A percentile compares a stretch with the other conserved stretches of the same genome.
phyloP scores from a whole-genome alignment of 2,113 vertebrate species.

The Sigmodon hispidus region DNA sequence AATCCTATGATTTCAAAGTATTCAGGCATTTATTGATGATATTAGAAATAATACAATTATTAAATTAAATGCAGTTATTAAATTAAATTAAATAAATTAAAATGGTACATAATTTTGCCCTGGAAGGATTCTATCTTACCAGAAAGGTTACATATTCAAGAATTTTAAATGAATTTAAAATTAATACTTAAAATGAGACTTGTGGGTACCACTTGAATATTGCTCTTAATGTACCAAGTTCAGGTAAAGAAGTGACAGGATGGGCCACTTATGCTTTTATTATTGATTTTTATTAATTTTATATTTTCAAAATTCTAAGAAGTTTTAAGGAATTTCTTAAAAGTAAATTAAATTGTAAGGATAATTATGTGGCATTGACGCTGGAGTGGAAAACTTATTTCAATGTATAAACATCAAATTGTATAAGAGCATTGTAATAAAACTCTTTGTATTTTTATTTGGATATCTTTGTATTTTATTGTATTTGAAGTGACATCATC shows the following conservation, averaged over 20 bases:
- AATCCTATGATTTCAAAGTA: not conserved
- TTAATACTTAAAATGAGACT: not conserved
- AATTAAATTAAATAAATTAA: not conserved
- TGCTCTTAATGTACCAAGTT: not conserved
- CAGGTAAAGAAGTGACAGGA: not conserved
- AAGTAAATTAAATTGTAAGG: not conserved
- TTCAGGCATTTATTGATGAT: constrained; percentile 9
- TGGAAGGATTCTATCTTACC: not conserved
- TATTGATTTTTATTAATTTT: not conserved
- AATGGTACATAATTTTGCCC: not conserved
- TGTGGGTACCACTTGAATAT: not conserved
- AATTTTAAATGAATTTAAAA: not conserved
- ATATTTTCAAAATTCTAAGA: not conserved
- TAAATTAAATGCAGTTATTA: not conserved
- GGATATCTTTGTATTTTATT: no score
- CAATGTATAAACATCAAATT: constrained; percentile 4
- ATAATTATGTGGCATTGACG: not conserved
- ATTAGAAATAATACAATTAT: not conserved
- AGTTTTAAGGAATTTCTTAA: not conserved
- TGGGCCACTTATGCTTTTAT: not conserved
- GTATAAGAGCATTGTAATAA: not conserved
- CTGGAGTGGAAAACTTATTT: not conserved
- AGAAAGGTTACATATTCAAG: not conserved
- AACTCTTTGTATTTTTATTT: no score
- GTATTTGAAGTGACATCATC: not conserved